These are phyloP conservation scores for Ennomos quercinarius DNA, from an alignment of 2,888 invertebrate species.

Conservation along the genomic window DNA sequence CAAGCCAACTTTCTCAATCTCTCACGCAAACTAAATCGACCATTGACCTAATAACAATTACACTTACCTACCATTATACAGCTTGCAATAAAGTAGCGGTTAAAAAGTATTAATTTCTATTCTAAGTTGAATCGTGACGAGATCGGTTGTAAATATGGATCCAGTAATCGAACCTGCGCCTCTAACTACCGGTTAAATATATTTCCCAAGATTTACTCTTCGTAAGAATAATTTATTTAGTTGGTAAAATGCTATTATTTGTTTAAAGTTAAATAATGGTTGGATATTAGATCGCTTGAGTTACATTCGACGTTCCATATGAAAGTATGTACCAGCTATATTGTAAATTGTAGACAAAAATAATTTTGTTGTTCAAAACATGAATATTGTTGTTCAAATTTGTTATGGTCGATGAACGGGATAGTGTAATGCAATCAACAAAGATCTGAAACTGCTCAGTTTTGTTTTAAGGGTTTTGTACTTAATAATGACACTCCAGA, in stretches of 20 bases:
- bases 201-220: conserved; percentile 26
- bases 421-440: no score
- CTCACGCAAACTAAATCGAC: conserved; percentile 20
- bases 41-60: conserved; percentile 29
- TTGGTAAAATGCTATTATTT: conserved; percentile 5
- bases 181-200: conserved; percentile 37
- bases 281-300: no score
- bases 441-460: no score
- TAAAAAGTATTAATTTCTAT: conserved; percentile 61
- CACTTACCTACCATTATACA: conserved; percentile 9
- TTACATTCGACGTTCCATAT: no score
- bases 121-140: conserved; percentile 60
- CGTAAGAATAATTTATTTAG: conserved; percentile 25
- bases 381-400: no score
- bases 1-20: conserved; percentile 24
- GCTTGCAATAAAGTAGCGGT: conserved; percentile 53
- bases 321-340: no score
- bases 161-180: conserved; percentile 61
- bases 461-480: no score
- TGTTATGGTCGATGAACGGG: no score
- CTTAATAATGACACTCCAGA: no score
- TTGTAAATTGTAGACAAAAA: no score
- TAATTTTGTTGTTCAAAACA: no score
- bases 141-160: conserved; percentile 59
- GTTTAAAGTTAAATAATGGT: no score